Evolutionary conservation across 2,888 invertebrate species (phyloP), one percentile per base, ranked within the genome.

Genomic region (Drosophila kuntzei): DNA sequence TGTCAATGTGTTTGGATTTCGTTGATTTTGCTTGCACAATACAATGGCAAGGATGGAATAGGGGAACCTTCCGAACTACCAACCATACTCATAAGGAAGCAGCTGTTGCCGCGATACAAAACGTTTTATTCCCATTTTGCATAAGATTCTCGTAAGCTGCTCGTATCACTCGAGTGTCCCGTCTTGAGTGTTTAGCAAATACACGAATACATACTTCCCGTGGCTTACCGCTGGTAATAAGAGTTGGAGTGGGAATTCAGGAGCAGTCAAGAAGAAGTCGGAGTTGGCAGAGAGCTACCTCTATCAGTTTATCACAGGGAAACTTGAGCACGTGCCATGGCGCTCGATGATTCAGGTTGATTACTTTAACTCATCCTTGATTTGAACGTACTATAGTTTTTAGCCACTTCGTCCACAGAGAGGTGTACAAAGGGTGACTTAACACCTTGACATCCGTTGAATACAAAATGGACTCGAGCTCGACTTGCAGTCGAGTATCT

Each of bases 1-100:
- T 70, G 72, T 62, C 82, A 76, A 68, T 82, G 82, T 79, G 72
- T 82, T 76, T 82, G 82, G 70, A 71, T 76, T 80, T 70, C 70
- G 67, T 67, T 66, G 79, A 79, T 81, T 79, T 71, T 46, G 63
- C 47, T 61, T 64, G 63, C 59, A 53, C 59, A 64, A 65, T 46
- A 53, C 59, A 64, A 65, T 46, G 61, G 57, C 59, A 39, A 46
- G 55, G 37, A 22, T 36, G 8, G 39, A 29, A 50, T 12, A 12
- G 18, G 39, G 34, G 14, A 43, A 43, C 12, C 49, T 16, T 8
- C 16, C 12, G 25, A 27, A 39, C 37, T 20, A 50, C 37, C 18
- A 11, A 27, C 2, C 11, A 25, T 34, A 25, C 16, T 49, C 44
- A 5, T 39, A 46, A 44, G 27, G 25, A 25, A 61, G 34, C 41